phyloP scores from a whole-genome alignment of 2,797 vertebrate genomes.

The Gallinago stenura region DNA sequence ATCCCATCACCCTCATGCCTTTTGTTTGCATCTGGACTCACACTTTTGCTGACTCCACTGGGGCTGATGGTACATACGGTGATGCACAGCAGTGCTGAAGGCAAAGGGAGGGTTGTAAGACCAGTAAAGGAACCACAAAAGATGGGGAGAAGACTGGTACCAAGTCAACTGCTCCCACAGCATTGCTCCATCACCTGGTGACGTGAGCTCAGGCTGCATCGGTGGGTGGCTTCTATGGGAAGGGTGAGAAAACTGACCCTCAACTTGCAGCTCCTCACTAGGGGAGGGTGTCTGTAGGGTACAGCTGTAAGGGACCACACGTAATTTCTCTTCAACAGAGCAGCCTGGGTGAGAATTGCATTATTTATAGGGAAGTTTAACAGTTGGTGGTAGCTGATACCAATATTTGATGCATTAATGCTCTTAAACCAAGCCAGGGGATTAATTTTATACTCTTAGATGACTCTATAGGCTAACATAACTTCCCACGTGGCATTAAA shows the following conservation, averaged over 20 bases:
- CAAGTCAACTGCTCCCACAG: background rate
- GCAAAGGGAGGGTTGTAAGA: no score
- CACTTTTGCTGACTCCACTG: background rate
- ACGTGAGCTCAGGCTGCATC: background rate
- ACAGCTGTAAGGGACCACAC: no score
- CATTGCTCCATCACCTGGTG: background rate
- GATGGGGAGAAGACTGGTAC: background rate
- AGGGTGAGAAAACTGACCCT: background rate
- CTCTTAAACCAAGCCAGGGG: background rate
- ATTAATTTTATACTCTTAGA: background rate
- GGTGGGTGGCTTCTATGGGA: background rate
- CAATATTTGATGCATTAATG: background rate
- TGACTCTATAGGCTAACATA: background rate
- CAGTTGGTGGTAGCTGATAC: background rate
- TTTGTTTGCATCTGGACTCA: background rate
- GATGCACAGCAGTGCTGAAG: background rate
- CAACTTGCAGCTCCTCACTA: background rate
- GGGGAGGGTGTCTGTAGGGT: background rate
- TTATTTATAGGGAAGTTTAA: background rate
- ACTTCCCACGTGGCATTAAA: background rate
- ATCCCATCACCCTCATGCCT: fast-evolving
- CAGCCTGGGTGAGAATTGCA: background rate
- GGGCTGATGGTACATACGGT: background rate
- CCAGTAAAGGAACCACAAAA: background rate
- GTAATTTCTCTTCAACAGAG: no score